phyloP scores from a whole-genome alignment of 2,888 invertebrate species.

The Pelosia muscerda region DNA sequence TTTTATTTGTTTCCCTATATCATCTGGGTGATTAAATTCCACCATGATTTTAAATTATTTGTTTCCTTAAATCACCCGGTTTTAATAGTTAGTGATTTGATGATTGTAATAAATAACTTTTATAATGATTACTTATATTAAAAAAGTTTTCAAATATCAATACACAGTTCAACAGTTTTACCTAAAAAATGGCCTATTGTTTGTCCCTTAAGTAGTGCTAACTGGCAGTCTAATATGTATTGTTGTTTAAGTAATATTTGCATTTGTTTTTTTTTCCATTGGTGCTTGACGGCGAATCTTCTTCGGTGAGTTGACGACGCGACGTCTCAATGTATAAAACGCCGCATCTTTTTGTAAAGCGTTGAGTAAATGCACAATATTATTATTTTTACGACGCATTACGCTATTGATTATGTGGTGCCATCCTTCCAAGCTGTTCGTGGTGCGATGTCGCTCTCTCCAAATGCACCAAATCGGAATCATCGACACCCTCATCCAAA shows the following conservation, averaged over 20 bases:
- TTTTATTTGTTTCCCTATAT: too few species aligned
- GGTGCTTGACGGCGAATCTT: background rate
- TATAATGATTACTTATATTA: too few species aligned
- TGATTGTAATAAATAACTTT: too few species aligned
- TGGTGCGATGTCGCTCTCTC: background rate
- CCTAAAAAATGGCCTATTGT: background rate
- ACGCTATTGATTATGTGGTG: constrained; percentile 4
- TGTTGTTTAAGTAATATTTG: too few species aligned
- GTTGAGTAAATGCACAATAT: background rate
- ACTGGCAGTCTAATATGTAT: too few species aligned
- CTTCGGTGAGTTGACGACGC: background rate
- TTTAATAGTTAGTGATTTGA: too few species aligned
- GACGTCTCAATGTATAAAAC: background rate
- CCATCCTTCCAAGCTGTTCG: constrained; percentile 2
- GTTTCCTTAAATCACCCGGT: too few species aligned
- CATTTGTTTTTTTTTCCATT: background rate
- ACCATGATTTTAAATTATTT: too few species aligned
- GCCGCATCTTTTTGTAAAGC: background rate
- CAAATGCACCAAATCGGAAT: constrained; percentile 2
- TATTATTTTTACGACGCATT: constrained; percentile 3
- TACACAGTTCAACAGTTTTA: background rate
- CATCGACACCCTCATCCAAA: background rate
- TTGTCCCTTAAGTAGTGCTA: too few species aligned
- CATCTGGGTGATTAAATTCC: too few species aligned
- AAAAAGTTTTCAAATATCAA: too few species aligned